phyloP scores from a whole-genome alignment of 2,113 vertebrate genomes.

The Mesitornis unicolor region DNA sequence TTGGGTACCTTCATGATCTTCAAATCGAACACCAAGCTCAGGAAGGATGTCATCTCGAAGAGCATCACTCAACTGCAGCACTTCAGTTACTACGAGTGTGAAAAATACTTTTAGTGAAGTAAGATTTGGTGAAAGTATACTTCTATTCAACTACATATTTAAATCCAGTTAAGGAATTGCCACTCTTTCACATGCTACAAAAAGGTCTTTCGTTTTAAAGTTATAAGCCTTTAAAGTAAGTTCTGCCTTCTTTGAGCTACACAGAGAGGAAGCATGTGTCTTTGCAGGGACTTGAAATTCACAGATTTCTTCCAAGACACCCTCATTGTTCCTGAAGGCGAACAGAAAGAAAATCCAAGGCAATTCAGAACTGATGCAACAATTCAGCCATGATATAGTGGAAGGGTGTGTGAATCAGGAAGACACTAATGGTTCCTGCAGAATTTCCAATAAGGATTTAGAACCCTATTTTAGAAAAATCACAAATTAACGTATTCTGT shows the following conservation, averaged over 20 bases:
- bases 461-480: not conserved
- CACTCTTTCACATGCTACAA: not conserved
- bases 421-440: not conserved
- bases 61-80: constrained; percentile 86
- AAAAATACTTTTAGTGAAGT: not conserved
- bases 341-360: not conserved
- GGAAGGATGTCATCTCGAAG: constrained; percentile 89
- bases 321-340: not conserved
- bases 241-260: not conserved
- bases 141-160: not conserved
- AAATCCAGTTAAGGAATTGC: not conserved
- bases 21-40: constrained; percentile 91
- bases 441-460: not conserved
- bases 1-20: constrained; percentile 91
- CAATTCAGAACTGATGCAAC: not conserved
- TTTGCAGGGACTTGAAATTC: not conserved
- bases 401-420: not conserved
- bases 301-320: not conserved
- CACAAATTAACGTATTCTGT: not conserved
- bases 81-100: constrained; percentile 78
- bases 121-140: not conserved
- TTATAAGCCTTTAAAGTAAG: not conserved
- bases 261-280: not conserved
- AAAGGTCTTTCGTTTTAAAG: not conserved
- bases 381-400: not conserved